Conservation (phyloP, 2,888 invertebrate genomes). For the Lottia scabra region DNA sequence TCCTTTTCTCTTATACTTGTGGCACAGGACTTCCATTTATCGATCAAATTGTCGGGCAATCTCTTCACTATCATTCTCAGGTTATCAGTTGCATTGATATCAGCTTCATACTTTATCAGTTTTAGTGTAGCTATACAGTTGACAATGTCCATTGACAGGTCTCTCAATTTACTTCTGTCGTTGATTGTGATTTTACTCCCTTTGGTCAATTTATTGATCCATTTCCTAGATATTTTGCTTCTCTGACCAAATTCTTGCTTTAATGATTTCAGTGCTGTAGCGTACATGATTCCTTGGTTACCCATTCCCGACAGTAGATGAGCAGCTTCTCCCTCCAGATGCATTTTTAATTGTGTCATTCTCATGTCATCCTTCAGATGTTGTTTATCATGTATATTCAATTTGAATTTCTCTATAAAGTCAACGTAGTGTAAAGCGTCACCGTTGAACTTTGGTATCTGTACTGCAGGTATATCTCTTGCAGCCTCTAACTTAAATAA, state of each 20-base stretch:
- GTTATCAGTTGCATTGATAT: background rate
- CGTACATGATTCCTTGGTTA: constrained; percentile 9
- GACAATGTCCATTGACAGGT: constrained; percentile 10
- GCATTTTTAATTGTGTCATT: constrained; percentile 12
- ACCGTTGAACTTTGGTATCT: constrained; percentile 14
- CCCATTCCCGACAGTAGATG: constrained; percentile 5
- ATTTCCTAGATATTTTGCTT: constrained; percentile 15
- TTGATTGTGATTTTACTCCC: background rate
- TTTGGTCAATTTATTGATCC: constrained; percentile 12
- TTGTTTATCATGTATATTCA: constrained; percentile 15
- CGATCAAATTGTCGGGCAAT: constrained; percentile 17
- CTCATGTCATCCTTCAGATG: constrained; percentile 18
- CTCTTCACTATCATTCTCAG: constrained; percentile 8
- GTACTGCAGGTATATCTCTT: background rate
- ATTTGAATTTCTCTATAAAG: constrained; percentile 17
- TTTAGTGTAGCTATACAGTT: constrained; percentile 16
- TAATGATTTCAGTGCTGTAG: constrained; percentile 14
- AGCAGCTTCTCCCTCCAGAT: constrained; percentile 12
- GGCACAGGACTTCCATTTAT: constrained; percentile 7
- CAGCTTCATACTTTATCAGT: background rate
- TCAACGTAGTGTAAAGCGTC: constrained; percentile 13
- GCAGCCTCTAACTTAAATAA: constrained; percentile 3
- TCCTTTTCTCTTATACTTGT: constrained; percentile 15
- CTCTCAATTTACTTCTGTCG: constrained; percentile 9
- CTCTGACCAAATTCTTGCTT: constrained; percentile 19